Evolutionary conservation across 92 coral and sea anemone genomes (phyloP), one percentile per base, ranked within the genome.

Genomic region (Pocillopora meandrina): DNA sequence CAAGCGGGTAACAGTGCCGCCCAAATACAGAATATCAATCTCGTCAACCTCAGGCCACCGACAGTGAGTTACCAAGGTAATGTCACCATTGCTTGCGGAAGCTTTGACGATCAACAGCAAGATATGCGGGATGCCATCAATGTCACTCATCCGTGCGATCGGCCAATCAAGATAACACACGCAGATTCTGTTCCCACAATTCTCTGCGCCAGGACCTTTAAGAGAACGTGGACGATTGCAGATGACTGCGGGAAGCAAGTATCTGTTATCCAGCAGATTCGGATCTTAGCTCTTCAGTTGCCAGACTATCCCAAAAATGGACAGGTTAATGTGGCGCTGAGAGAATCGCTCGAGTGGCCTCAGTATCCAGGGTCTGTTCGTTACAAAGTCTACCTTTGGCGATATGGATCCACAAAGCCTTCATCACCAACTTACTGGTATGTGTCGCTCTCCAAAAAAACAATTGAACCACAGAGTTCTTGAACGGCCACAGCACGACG

Each of bases 291-390:
- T n/a, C 91, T 91, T 31, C 97, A 93, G 67, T 81, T 85, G 49
- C 97, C 97, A 5, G 97, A 89, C 70, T 91, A 91, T 52, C 97
- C 97, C 1, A 84, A 75, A 56, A 86, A 74, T 75, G 92, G 92
- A n/a, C 92, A 93, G 73, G 87, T 93, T 33, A 93, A 93, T 63
- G 93, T 93, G 9, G 89, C 65, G 34, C 71, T 93, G 56, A 85
- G 93, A 55, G 92, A 93, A 36, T 69, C 78, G 56, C 93, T 93
- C 15, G 79, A 69, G 15, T 93, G 97, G 97, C 97, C 97, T 62
- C 97, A 91, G 70, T 93, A 93, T 42, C 95, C 97, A 2, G 97
- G 97, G 1, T 86, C 97, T 20, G 84, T 73, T 23, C 58, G 75
- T 55, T 93, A 91, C 68, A 86, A 86, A 7, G 83, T 93, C 71